Evolutionary conservation across 1,140 invertebrate genomes (phyloP), one percentile per base, ranked within the genome.

Genomic region (Sarcophaga peregrina): DNA sequence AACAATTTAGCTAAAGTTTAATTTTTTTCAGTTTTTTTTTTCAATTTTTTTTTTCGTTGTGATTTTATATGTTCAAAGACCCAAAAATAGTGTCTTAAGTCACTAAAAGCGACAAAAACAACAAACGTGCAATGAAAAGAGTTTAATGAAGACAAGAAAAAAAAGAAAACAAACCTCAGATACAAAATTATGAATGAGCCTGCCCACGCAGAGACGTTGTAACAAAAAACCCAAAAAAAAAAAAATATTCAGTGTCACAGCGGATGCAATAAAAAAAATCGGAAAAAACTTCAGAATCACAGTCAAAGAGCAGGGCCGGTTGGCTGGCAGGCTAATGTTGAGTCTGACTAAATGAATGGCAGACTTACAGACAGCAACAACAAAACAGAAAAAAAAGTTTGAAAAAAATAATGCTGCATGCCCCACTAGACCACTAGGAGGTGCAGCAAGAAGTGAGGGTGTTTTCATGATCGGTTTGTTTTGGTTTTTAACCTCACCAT

Each of bases 181-280:
- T 20, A 68, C 37, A 81, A 81, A 81, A 62, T 81, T 81, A 81
- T 81, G 80, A 81, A 81, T 81, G 80, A 81, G 58, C 62, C 80
- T 48, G 50, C 80, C 80, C 80, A 81, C 80, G 80, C 80, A 81
- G 54, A 81, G 54, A 46, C 13, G 25, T 8, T 17, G 54, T 37
- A 46, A 62, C 25, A 37, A 81, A 8, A 8, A 15, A 46, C 9
- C 3, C 74, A 46, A 13, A 17, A 72, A 72, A 72, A 72, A 25
- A 72, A 78, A 50, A 50, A 47, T 17, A 50, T 78, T 78, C 75
- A 78, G 75, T 78, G 75, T 78, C 75, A 78, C 17, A 78, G 75
- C 75, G 47, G 47, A 78, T 78, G 48, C n/a, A 17, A 76, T 48
- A 25, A 48, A 47, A 74, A 62, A 9, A 6, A 25, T 7, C 17